phyloP scores from a whole-genome alignment of 64 coral and sea anemone genomes.

The Stichodactyla mertensii region DNA sequence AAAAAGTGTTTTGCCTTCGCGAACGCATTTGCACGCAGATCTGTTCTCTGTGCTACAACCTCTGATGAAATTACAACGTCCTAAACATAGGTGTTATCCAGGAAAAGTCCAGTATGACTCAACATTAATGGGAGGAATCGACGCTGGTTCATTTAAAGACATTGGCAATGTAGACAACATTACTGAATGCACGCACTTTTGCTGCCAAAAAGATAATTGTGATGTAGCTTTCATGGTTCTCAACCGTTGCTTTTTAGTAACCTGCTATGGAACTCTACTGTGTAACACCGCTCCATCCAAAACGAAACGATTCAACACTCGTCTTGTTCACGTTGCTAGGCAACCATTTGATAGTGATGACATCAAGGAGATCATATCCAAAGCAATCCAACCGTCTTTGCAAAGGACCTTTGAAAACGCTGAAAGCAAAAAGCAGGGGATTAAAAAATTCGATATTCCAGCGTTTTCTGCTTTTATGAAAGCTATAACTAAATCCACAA shows the following conservation, averaged over 20 bases:
- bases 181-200: slow-evolving; percentile 10
- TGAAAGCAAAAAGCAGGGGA: neutral
- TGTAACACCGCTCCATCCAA: slow-evolving; percentile 37
- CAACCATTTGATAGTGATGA: neutral
- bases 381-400: neutral
- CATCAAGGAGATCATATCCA: neutral
- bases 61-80: neutral
- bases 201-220: slow-evolving; percentile 39
- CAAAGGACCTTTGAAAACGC: neutral
- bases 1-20: neutral
- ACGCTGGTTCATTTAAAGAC: slow-evolving; percentile 44
- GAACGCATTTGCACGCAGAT: neutral
- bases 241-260: slow-evolving; percentile 48
- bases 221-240: slow-evolving; percentile 61
- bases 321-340: slow-evolving; percentile 30
- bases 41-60: neutral
- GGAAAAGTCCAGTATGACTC: slow-evolving; percentile 7
- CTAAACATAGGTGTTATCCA: slow-evolving; percentile 15
- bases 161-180: slow-evolving; percentile 30
- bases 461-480: neutral
- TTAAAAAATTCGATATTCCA: neutral
- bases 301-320: slow-evolving; percentile 17
- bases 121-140: slow-evolving; percentile 44
- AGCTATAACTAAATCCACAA: neutral
- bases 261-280: slow-evolving; percentile 21